phyloP scores from a whole-genome alignment of 1,140 invertebrate species.

The Temnothorax longispinosus region DNA sequence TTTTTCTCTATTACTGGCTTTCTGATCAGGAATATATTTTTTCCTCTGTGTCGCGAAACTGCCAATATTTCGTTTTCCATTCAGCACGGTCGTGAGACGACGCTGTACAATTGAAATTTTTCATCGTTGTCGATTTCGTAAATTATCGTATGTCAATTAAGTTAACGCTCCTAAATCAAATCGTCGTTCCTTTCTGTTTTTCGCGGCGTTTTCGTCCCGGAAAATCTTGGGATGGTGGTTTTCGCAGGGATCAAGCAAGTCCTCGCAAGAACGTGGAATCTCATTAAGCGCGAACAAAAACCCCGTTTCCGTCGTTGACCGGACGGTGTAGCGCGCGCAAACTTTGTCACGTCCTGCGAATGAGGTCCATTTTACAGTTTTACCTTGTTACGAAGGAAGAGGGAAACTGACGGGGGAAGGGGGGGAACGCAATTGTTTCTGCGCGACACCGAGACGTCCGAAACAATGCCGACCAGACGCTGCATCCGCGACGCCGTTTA shows the following conservation, averaged over 20 bases:
- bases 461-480: slow-evolving; percentile 30
- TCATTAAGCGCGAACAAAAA: slow-evolving; percentile 59
- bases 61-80: not conserved
- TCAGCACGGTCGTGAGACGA: not conserved
- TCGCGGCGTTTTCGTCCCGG: not conserved
- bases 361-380: slow-evolving; percentile 30
- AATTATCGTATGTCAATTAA: not conserved
- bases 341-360: slow-evolving; percentile 4
- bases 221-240: not conserved
- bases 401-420: not conserved
- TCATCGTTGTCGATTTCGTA: not conserved
- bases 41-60: not conserved
- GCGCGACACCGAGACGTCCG: not conserved
- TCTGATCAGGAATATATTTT: not conserved
- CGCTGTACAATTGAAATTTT: not conserved
- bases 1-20: not conserved
- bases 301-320: not conserved
- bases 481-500: slow-evolving; percentile 5
- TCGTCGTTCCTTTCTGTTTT: not conserved
- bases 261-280: slow-evolving; percentile 29
- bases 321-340: not conserved
- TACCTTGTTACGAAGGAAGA: not conserved
- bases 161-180: not conserved
- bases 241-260: not conserved
- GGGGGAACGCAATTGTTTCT: not conserved